phyloP scores from a whole-genome alignment of 2,888 invertebrate species.

The Cryptocephalus primarius region DNA sequence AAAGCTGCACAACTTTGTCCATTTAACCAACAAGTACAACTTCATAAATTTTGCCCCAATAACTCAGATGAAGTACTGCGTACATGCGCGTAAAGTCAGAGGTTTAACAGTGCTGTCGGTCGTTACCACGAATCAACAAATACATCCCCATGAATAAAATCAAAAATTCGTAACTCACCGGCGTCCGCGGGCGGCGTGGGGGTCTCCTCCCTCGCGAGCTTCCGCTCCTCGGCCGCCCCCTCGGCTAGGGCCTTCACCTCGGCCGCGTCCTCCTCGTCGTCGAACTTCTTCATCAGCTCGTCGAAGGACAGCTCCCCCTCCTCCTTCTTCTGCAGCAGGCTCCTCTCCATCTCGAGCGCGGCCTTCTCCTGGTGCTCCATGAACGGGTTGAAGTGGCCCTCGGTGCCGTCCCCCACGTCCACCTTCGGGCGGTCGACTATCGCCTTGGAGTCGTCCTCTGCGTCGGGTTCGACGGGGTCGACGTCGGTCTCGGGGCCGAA shows the following conservation, averaged over 20 bases:
- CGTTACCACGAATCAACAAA: too few species aligned
- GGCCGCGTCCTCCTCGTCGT: constrained; percentile 10
- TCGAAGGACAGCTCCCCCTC: not conserved
- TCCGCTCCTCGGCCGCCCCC: constrained; percentile 10
- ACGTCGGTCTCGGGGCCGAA: constrained; percentile 69
- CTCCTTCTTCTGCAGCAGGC: constrained; percentile 3
- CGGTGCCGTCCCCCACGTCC: constrained; percentile 1
- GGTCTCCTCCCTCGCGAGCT: constrained; percentile 38
- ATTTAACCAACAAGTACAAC: too few species aligned
- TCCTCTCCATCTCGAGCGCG: constrained; percentile 18
- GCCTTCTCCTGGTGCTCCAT: constrained; percentile 24
- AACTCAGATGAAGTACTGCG: too few species aligned
- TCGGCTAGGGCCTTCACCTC: constrained; percentile 20
- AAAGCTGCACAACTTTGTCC: too few species aligned
- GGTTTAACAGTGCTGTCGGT: too few species aligned
- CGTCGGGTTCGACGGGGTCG: constrained; percentile 47
- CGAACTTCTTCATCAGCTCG: not conserved
- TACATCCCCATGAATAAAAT: too few species aligned
- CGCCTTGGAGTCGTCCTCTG: not conserved
- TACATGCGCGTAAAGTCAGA: too few species aligned
- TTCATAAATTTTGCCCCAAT: too few species aligned
- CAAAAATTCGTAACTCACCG: too few species aligned
- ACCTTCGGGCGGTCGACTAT: not conserved
- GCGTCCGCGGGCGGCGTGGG: constrained; percentile 49
- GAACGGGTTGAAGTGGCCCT: constrained; percentile 25